Percentiles rank a stretch among this genome's conserved stretches.
Evolutionary conservation across 2,113 vertebrate species (phyloP).

Genomic region (Lates calcarifer): DNA sequence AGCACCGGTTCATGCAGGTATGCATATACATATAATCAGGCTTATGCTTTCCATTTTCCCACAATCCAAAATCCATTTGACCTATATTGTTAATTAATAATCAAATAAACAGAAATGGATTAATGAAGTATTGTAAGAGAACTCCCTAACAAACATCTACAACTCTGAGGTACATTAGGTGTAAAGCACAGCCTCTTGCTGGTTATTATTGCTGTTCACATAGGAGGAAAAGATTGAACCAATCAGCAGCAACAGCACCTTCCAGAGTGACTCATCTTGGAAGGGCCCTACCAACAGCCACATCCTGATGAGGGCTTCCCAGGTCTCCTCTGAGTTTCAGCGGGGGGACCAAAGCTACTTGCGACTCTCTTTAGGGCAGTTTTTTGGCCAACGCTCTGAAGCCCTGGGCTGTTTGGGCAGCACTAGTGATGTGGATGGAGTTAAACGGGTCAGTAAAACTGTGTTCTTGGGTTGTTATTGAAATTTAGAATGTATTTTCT

Average conservation of each 20-base stretch:
- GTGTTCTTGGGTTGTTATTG: not conserved
- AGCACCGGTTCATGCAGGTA: slow-evolving; percentile 94
- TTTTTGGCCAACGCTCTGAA: slow-evolving; percentile 94
- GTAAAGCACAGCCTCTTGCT: not conserved
- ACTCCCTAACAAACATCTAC: not conserved
- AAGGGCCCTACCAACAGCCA: slow-evolving; percentile 81
- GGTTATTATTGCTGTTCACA: slow-evolving; percentile 8
- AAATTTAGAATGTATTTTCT: not conserved
- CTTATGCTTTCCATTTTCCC: not conserved
- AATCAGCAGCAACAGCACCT: slow-evolving; percentile 68
- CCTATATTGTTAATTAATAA: not conserved
- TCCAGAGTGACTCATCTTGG: slow-evolving; percentile 89
- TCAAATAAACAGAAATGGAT: not conserved
- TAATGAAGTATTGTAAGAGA: not conserved
- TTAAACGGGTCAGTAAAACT: slow-evolving; percentile 90
- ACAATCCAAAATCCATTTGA: not conserved
- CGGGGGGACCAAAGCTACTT: slow-evolving; percentile 89
- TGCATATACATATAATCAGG: not conserved
- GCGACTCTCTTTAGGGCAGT: slow-evolving; percentile 93
- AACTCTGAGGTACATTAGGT: not conserved
- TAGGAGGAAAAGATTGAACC: slow-evolving; percentile 89
- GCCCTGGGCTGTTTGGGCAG: slow-evolving; percentile 93
- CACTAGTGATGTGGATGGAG: slow-evolving; percentile 66
- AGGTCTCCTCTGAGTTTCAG: slow-evolving; percentile 82
- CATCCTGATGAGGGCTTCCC: slow-evolving; percentile 85